A percentile compares a stretch with the other conserved stretches of the same genome.
These are phyloP conservation scores for Parapsyche elsis DNA, from an alignment of 1,140 invertebrate species.

Conservation along the genomic window DNA sequence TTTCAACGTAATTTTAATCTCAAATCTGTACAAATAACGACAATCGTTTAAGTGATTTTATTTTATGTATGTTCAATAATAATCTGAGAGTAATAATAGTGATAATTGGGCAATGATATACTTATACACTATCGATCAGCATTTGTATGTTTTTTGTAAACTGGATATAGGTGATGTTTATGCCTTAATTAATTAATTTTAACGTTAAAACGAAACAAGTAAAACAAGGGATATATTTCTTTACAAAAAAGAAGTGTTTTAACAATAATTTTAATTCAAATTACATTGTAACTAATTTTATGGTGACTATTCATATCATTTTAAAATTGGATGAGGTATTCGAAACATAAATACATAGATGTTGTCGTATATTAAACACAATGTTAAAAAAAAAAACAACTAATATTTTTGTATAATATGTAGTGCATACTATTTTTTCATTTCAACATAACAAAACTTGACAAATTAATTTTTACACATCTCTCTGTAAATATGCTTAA, in stretches of 20 bases:
- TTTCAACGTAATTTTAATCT: background rate
- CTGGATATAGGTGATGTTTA: background rate
- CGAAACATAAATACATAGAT: background rate
- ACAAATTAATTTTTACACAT: background rate
- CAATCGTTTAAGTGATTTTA: background rate
- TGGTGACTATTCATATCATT: background rate
- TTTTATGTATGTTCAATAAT: background rate
- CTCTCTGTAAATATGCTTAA: constrained; percentile 18
- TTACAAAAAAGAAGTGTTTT: background rate
- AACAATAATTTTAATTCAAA: background rate
- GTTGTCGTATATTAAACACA: too few relatives aligned
- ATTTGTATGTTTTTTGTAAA: too few relatives aligned
- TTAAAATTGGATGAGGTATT: background rate
- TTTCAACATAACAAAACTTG: background rate
- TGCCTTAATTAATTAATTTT: constrained; percentile 1
- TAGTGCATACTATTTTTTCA: background rate
- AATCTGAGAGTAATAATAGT: background rate
- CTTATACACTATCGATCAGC: too few relatives aligned
- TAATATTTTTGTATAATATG: constrained; percentile 1
- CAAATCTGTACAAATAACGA: too few relatives aligned
- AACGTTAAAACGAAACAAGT: background rate
- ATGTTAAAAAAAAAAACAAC: background rate
- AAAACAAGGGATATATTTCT: background rate
- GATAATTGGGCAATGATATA: too few relatives aligned
- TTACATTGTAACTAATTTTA: background rate